Base-by-base conservation (phyloP, 2,888 invertebrate species). In the Synergus gifuensis region DNA sequence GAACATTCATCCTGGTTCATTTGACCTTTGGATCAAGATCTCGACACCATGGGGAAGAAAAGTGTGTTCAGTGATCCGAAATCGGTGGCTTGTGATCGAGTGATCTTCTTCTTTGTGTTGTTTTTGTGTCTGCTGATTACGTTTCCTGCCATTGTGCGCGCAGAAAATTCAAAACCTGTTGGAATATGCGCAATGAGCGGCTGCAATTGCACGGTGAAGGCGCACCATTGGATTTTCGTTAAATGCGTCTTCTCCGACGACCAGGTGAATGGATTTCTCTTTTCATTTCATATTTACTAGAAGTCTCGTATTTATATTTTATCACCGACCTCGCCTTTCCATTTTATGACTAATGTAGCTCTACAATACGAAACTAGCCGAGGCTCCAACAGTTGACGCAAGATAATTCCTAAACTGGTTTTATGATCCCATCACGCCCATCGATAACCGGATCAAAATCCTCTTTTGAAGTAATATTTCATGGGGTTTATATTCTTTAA, bases 201-300 rank as follows among this genome's bases (percentile, higher is more conserved):
- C 86, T 96, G 96, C 92, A 93, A 93, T 85, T 96, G 96, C 90
- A 92, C 93, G 62, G 92, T 93, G 76, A 94, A 93, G 77, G 93
- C 93, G 44, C 94, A 94, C 85, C 94, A 94, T 67, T 95, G 95
- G 95, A 93, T 93, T 87, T 93, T 93, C 86, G 93, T 95, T 88
- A 95, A 95, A 92, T 96, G 96, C 91, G 94, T 94, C 86, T 93
- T 95, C 87, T 92, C 93, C 82, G 91, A 91, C 79, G 92, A 93
- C 88, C 94, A 95, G 95, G 96, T 95, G 94, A 93, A 93, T 92
- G 46, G 54, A 42, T 77, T 60, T 73, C 44, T 67, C 18, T 46
- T 67, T 46, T 12, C 28, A 46, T 67, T 67, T 62, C 22, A 12
- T n/a, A 11, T 60, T 28, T 28, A 28, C 22, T 28, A 28, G 22